These are phyloP conservation scores for Hemiprocne comata DNA, from an alignment of 2,113 vertebrate species.

Conservation along the genomic window DNA sequence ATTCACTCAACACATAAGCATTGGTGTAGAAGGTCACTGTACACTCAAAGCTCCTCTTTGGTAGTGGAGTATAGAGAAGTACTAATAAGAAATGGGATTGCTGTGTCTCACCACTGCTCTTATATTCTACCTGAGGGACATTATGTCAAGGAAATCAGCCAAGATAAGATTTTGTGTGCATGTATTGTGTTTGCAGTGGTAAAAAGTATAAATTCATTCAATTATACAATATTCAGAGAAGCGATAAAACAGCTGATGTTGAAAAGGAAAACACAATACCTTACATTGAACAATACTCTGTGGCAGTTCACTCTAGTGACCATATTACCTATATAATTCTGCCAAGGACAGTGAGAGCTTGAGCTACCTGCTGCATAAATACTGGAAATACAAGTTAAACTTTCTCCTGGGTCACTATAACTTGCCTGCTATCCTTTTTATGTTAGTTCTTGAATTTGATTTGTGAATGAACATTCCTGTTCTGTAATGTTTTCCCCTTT, in stretches of 20 bases:
- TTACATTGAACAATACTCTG: background rate
- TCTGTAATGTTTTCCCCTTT: background rate
- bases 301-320: background rate
- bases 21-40: background rate
- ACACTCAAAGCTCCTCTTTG: background rate
- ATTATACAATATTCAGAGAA: background rate
- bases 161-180: background rate
- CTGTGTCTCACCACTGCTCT: background rate
- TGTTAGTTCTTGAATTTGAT: background rate
- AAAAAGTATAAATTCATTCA: background rate
- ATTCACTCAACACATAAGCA: background rate
- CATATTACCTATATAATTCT: background rate
- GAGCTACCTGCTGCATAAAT: background rate
- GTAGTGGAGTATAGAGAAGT: background rate
- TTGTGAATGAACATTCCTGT: background rate
- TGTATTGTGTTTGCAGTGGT: background rate
- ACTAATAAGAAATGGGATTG: slow-evolving; percentile 4
- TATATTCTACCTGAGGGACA: background rate
- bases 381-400: background rate
- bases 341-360: background rate
- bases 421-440: background rate
- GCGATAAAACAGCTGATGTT: background rate
- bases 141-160: background rate
- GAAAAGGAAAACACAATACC: background rate
- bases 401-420: background rate